A percentile compares a stretch with the other conserved stretches of the same genome.
Conservation (phyloP, 2,113 vertebrate genomes). For the Pogonocichla stellata region DNA sequence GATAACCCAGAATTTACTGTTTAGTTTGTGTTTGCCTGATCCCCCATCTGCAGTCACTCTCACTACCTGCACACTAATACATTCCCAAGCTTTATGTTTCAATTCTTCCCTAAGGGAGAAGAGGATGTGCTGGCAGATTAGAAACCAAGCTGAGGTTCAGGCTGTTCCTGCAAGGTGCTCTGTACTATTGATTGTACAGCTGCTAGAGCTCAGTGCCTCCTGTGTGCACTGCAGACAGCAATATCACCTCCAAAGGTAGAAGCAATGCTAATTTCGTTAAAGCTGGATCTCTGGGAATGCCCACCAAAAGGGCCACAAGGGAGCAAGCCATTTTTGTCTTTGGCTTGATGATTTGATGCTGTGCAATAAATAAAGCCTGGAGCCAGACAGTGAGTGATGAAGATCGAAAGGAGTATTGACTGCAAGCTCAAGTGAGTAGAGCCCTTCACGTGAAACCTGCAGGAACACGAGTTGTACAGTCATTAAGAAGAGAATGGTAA, state of each 20-base stretch:
- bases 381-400: constrained; percentile 57
- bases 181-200: not conserved
- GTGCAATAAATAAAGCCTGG: constrained; percentile 41
- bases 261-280: constrained; percentile 14
- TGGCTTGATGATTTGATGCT: not conserved
- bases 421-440: not conserved
- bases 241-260: not conserved
- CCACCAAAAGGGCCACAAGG: not conserved
- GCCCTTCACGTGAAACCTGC: not conserved
- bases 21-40: not conserved
- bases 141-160: not conserved
- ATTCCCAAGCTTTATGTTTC: not conserved
- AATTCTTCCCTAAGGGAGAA: not conserved
- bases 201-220: not conserved
- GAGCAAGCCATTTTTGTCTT: not conserved
- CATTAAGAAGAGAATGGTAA: not conserved
- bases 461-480: not conserved
- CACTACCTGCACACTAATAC: not conserved
- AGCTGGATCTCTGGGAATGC: not conserved
- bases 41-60: not conserved
- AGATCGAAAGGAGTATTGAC: constrained; percentile 32
- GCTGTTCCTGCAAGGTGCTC: not conserved
- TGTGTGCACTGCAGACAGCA: not conserved
- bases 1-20: not conserved
- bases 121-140: not conserved